Base-by-base conservation (phyloP, 1,140 invertebrate genomes). In the Drosophila sp. region DNA sequence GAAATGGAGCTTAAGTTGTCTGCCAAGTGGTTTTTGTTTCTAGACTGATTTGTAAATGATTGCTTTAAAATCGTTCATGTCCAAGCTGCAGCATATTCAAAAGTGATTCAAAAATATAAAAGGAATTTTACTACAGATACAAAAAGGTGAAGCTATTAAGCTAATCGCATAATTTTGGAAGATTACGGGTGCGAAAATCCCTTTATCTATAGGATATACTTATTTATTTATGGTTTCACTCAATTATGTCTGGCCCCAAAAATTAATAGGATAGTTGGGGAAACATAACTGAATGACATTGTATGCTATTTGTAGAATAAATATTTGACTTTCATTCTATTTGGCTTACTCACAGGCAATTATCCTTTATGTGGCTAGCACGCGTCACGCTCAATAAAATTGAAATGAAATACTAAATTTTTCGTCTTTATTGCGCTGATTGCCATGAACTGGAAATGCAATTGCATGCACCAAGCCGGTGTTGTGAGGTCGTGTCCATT, bases 381-480 rank as follows among this genome's bases (percentile, higher is more conserved):
- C 69, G 65, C 65, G 79, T 82, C 67, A 87, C 76, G 79, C 79
- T 76, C 72, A 72, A 86, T 86, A 87, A 86, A 87, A 73, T 68
- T 82, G 79, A 83, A 87, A 86, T 87, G 79, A 86, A 87, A 86
- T 76, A 87, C 75, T 87, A 76, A 82, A 87, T 47, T 70, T 87
- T 71, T 63, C 32, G 71, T 87, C 76, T 66, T 87, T 87, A 76
- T 76, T 74, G 60, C 77, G 56, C 83, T 86, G 79, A 87, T 87
- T 86, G 83, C 83, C 83, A 76, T 79, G 79, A 86, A 83, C 79
- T 86, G 83, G 76, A 86, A 83, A 76, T 86, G 83, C 83, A 87
- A 76, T 82, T 83, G 83, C 83, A 87, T 77, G 70, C 50, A 70
- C 54, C 67, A 41, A 85, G 11, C 60, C 58, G 66, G 23, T 27